phyloP scores from a whole-genome alignment of 1,140 invertebrate genomes.

The Chelonus insularis region DNA sequence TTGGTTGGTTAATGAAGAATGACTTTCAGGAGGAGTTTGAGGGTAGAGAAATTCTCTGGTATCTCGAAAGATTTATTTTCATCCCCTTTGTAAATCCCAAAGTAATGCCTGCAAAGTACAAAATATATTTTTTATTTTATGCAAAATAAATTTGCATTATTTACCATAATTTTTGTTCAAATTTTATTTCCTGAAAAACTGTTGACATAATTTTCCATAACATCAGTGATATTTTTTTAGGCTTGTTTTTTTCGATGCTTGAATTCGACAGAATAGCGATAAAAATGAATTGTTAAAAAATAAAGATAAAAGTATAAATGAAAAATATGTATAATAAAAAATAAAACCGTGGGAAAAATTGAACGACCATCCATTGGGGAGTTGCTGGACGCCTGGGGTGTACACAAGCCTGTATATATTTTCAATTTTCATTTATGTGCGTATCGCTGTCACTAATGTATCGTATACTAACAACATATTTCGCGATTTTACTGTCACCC shows the following conservation, averaged over 20 bases:
- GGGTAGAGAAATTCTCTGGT: constrained; percentile 5
- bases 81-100: not conserved
- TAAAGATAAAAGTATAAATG: not conserved
- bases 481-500: constrained; percentile 13
- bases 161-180: too few relatives aligned
- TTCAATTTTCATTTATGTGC: constrained; percentile 24
- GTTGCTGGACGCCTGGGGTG: not conserved
- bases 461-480: constrained; percentile 24
- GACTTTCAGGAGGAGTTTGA: constrained; percentile 23
- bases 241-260: too few relatives aligned
- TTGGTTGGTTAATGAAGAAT: constrained; percentile 32
- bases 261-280: constrained; percentile 10
- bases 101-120: not conserved
- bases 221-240: too few relatives aligned
- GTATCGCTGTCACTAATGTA: constrained; percentile 27
- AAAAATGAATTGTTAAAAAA: not conserved
- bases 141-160: too few relatives aligned
- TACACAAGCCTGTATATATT: constrained; percentile 12
- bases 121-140: constrained; percentile 12
- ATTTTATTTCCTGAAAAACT: not conserved
- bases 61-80: constrained; percentile 20
- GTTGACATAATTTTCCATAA: too few relatives aligned
- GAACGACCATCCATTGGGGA: constrained; percentile 18
- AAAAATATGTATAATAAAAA: not conserved
- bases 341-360: constrained; percentile 15